A percentile compares a stretch with the other conserved stretches of the same genome.
phyloP scores from a whole-genome alignment of 2,888 invertebrate species.

The Lysandra coridon region DNA sequence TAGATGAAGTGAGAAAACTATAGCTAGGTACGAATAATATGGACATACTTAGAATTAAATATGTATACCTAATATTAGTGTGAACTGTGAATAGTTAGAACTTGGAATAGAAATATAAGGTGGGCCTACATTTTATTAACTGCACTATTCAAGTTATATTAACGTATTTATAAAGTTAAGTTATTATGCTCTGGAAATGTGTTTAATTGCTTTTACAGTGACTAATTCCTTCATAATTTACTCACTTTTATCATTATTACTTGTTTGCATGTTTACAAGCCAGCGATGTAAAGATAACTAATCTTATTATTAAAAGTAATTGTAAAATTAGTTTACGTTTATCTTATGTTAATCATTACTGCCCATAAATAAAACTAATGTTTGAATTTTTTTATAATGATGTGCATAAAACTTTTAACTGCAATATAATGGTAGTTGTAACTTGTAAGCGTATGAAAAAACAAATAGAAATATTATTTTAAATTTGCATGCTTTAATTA shows the following conservation, averaged over 20 bases:
- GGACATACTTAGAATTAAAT: neutral
- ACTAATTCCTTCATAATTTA: slow-evolving; percentile 6
- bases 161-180: neutral
- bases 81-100: too few species aligned
- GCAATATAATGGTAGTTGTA: neutral
- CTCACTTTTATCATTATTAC: neutral
- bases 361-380: neutral
- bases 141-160: neutral
- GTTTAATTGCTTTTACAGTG: slow-evolving; percentile 4
- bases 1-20: too few species aligned
- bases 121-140: neutral
- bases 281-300: slow-evolving; percentile 4
- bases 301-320: slow-evolving; percentile 8
- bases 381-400: neutral
- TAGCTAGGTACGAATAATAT: neutral
- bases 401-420: neutral
- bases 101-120: neutral
- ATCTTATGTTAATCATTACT: slow-evolving; percentile 6
- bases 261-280: slow-evolving; percentile 6
- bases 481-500: neutral
- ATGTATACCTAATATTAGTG: neutral
- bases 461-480: neutral
- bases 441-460: neutral
- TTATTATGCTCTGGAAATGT: neutral
- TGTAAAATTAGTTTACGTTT: slow-evolving; percentile 1